Conservation (phyloP, 1,140 invertebrate genomes). For the Dendrolimus punctatus region DNA sequence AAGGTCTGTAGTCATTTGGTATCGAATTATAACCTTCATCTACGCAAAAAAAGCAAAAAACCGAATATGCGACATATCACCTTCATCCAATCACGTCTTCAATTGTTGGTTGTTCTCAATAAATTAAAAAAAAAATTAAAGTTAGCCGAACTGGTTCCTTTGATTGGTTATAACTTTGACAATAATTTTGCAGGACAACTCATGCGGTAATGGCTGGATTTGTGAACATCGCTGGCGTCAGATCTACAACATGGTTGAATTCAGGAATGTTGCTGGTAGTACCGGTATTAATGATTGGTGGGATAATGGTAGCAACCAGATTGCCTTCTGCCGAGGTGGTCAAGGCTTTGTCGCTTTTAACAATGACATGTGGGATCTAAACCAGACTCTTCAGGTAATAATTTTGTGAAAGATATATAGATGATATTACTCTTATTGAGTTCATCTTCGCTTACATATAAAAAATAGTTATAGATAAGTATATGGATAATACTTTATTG, state of each 20-base stretch:
- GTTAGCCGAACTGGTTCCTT: too few species aligned
- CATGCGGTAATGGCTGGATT: conserved; percentile 86
- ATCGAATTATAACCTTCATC: too few species aligned
- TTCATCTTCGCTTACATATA: conserved; percentile 2
- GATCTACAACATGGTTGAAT: conserved; percentile 86
- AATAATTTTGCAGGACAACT: conserved; percentile 63
- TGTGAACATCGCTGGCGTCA: conserved; percentile 92
- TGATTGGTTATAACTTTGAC: neutral
- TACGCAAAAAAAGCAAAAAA: too few species aligned
- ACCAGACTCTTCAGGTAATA: conserved; percentile 66
- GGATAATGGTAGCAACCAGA: conserved; percentile 82
- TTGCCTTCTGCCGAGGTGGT: conserved; percentile 82
- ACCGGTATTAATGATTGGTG: conserved; percentile 78
- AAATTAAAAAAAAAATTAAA: too few species aligned
- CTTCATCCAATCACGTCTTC: too few species aligned
- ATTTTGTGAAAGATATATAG: conserved; percentile 2
- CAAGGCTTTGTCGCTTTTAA: conserved; percentile 85
- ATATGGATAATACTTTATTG: neutral
- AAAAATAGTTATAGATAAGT: too few species aligned
- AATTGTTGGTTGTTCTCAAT: neutral
- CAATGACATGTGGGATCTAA: conserved; percentile 73
- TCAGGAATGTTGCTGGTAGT: conserved; percentile 77
- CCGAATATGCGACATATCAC: too few species aligned
- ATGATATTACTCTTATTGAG: conserved; percentile 3
- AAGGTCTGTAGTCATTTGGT: too few species aligned